A percentile compares a stretch with the other conserved stretches of the same genome.
Evolutionary conservation across 2,888 invertebrate genomes (phyloP).

Genomic region (Eristalinus aeneus): DNA sequence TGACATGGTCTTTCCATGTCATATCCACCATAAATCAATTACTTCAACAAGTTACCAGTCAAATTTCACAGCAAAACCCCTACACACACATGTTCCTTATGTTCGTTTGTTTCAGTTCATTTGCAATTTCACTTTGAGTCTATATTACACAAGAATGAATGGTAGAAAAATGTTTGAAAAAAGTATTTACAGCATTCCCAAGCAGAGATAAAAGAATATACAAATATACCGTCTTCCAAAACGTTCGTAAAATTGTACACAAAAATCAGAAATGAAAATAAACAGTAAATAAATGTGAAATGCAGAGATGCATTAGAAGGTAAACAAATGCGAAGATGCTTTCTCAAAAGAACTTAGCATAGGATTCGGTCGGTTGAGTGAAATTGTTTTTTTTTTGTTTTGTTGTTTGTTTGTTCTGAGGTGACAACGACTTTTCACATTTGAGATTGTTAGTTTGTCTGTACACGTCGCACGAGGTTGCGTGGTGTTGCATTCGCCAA

Average conservation of each 20-base stretch:
- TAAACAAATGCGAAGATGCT: constrained; percentile 47
- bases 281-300: not conserved
- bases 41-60: constrained; percentile 26
- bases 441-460: constrained; percentile 18
- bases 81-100: not conserved
- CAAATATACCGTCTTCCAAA: constrained; percentile 41
- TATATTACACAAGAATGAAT: constrained; percentile 19
- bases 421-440: constrained; percentile 80
- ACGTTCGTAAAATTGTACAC: constrained; percentile 8
- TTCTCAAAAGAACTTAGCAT: constrained; percentile 26
- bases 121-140: not conserved
- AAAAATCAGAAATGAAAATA: not conserved
- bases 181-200: constrained; percentile 65
- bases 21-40: too few relatives aligned
- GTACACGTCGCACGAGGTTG: not conserved
- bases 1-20: too few relatives aligned
- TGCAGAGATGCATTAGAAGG: constrained; percentile 20
- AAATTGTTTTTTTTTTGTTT: not conserved
- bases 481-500: constrained; percentile 28
- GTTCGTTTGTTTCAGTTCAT: constrained; percentile 27
- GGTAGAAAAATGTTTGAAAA: constrained; percentile 15
- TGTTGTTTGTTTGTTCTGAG: constrained; percentile 75
- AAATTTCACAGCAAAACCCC: constrained; percentile 4
- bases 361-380: constrained; percentile 41
- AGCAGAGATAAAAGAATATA: constrained; percentile 48